Conservation (phyloP, 64 coral and sea anemone species). For the Montipora capricornis region DNA sequence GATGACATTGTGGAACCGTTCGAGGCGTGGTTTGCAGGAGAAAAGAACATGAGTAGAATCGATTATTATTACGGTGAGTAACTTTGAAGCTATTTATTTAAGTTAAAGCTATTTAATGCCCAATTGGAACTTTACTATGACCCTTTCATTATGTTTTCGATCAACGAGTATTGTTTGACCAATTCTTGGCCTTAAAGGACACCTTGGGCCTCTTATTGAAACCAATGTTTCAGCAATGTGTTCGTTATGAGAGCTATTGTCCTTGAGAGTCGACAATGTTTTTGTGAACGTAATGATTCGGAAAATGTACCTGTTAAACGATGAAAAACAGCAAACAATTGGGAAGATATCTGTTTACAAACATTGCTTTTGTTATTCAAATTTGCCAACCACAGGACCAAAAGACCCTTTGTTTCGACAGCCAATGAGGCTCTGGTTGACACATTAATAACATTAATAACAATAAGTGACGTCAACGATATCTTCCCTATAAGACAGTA, state of each 20-base stretch:
- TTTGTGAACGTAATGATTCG: background rate
- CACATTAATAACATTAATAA: no score
- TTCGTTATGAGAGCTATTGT: no score
- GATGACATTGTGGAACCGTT: constrained; percentile 91
- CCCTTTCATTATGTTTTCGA: no score
- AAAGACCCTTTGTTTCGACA: no score
- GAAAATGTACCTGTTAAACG: background rate
- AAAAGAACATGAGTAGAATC: constrained; percentile 87
- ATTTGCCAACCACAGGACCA: no score
- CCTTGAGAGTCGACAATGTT: background rate
- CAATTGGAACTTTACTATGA: background rate
- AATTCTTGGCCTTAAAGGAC: background rate
- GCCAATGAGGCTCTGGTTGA: no score
- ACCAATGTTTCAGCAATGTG: no score
- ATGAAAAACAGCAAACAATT: background rate
- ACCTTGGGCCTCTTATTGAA: no score
- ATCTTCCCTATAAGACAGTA: no score
- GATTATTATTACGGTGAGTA: constrained; percentile 95
- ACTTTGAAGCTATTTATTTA: background rate
- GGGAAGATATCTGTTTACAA: no score
- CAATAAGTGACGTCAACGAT: no score
- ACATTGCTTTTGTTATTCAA: no score
- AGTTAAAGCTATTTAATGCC: background rate
- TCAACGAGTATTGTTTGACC: background rate
- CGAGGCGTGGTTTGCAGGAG: constrained; percentile 93